Evolutionary conservation across 1,140 invertebrate genomes (phyloP), one percentile per base, ranked within the genome.

Genomic region (Mesaphorura yosii): DNA sequence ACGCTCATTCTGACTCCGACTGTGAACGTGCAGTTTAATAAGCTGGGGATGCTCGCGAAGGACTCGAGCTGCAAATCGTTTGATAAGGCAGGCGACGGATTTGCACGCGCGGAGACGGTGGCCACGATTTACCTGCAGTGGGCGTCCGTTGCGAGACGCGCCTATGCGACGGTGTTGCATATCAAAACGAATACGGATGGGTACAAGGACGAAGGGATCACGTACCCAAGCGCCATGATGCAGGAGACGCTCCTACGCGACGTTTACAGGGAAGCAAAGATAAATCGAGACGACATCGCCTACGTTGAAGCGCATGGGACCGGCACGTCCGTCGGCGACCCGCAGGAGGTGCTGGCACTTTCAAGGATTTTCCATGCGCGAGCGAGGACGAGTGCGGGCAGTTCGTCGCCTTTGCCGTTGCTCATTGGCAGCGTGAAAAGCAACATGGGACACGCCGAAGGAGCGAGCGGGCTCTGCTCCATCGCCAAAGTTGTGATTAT

Each of bases 361-460:
- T 81, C 87, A 17, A 78, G 81, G 60, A 75, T 90, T 2, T 83
- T 94, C 64, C 87, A 84, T 55, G 77, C 73, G 3, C 77, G 77
- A 4, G 71, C 82, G 19, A 72, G 63, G 0, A 62, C 65, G 15
- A 53, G 49, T 5, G 72, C 69, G 1, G n/a, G n/a, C n/a, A n/a
- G n/a, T n/a, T n/a, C n/a, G n/a, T n/a, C n/a, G n/a, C n/a, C n/a
- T n/a, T n/a, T n/a, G n/a, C 86, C 90, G 0, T 71, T 97, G 0
- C 68, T 77, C 26, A 83, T 96, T 58, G 92, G 92, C 4, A 88
- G 90, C 0, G 76, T 92, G 0, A 97, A 97, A 67, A 90, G 89
- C 0, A 95, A 95, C 69, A 76, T 94, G 65, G 93, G 93, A 0
- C 93, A 97, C 67, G 78, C 86, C 1, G 93, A 97, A 69, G 82